Evolutionary conservation across 2,113 vertebrate species (phyloP).

Genomic region (Psammodynastes pulverulentus): DNA sequence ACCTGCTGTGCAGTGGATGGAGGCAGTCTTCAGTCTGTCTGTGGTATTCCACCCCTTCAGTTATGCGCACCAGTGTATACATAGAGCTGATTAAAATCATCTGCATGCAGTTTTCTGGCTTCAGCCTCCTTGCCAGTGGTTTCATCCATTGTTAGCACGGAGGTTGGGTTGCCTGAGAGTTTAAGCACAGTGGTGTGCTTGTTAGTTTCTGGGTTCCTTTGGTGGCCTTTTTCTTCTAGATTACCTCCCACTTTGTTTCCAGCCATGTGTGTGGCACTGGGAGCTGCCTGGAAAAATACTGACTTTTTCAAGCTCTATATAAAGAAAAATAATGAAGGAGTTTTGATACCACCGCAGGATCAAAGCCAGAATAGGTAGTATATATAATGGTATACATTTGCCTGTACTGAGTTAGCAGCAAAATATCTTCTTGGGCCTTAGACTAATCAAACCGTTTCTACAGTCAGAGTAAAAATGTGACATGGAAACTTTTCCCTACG

Average conservation of each 20-base stretch:
- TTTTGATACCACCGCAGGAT: conserved; percentile 44
- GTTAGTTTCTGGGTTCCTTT: conserved; percentile 64
- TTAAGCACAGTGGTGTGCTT: conserved; percentile 58
- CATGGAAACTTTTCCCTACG: accelerated
- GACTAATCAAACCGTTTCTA: conserved; percentile 9
- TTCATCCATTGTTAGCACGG: conserved; percentile 71
- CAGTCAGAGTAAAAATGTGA: neutral
- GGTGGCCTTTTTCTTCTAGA: conserved; percentile 52
- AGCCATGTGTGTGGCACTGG: conserved; percentile 73
- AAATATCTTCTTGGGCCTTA: conserved; percentile 19
- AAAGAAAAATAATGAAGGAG: conserved; percentile 59
- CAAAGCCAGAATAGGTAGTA: conserved; percentile 33
- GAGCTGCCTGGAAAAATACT: conserved; percentile 72
- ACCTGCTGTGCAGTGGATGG: conserved; percentile 60
- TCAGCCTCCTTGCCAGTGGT: conserved; percentile 66
- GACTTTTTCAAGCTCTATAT: conserved; percentile 58
- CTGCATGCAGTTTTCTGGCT: conserved; percentile 61
- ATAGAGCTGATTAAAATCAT: conserved; percentile 56
- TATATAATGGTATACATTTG: conserved; percentile 16
- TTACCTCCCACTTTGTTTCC: conserved; percentile 76
- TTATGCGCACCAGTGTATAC: conserved; percentile 68
- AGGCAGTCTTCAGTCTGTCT: conserved; percentile 56
- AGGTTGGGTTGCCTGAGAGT: conserved; percentile 64
- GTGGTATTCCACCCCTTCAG: conserved; percentile 65
- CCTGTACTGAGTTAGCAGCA: neutral